These are phyloP conservation scores for Rhineura floridana DNA, from an alignment of 2,113 vertebrate genomes.

Conservation along the genomic window DNA sequence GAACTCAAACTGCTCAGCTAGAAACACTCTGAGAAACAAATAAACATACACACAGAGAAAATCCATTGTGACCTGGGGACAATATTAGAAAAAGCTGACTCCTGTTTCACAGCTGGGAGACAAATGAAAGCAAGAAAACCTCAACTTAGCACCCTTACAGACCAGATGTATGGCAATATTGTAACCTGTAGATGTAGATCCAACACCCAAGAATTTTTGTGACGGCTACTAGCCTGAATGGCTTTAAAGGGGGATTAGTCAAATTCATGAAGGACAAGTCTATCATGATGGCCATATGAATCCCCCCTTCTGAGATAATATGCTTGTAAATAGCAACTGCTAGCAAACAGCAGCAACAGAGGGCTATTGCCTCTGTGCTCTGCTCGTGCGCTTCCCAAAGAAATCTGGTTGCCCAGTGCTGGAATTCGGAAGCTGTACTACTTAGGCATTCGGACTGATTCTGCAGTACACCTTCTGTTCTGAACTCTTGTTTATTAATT, in stretches of 20 bases:
- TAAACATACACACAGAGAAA: background rate
- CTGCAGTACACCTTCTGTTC: background rate
- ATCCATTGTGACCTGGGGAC: slow-evolving; percentile 34
- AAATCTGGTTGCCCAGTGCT: background rate
- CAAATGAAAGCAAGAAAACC: background rate
- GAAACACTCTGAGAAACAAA: slow-evolving; percentile 84
- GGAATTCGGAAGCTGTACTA: background rate
- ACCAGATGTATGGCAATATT: background rate
- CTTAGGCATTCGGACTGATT: background rate
- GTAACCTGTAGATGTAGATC: slow-evolving; percentile 2
- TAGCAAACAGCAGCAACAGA: background rate
- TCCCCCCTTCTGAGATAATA: background rate
- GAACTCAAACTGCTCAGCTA: slow-evolving; percentile 97
- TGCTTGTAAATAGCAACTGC: background rate
- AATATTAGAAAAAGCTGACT: background rate
- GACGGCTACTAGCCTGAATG: background rate
- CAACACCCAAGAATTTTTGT: slow-evolving; percentile 10
- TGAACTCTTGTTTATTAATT: background rate
- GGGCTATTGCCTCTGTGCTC: background rate
- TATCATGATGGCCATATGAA: background rate
- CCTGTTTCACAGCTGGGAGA: background rate
- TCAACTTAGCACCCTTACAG: background rate
- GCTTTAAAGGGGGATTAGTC: background rate
- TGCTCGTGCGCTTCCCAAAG: background rate
- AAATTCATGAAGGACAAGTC: background rate